Evolutionary conservation across 2,113 vertebrate genomes (phyloP), one percentile per base, ranked within the genome.

Genomic region (Gasterosteus nipponicus): DNA sequence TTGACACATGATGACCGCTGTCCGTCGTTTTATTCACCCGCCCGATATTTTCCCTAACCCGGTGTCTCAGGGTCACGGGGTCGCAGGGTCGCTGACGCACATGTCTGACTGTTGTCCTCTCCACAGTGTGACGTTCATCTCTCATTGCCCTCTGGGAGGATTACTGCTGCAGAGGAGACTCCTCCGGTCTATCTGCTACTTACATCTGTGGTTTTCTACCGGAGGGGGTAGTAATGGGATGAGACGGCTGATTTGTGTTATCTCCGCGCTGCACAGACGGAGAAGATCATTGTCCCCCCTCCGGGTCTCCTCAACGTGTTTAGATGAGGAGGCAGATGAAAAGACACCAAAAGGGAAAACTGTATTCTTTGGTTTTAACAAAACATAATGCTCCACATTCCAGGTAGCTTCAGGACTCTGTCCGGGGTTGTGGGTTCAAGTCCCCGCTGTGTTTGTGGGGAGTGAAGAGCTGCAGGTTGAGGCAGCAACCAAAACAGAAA

Each of bases 91-190:
- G 22, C 22, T 26, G 22, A 26, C 22, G 22, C 22, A 26, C 22
- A 26, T 26, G 22, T 26, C 22, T 26, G 22, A 33, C 33, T 3
- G 33, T 4, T 33, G 33, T 33, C 33, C 33, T 33, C 33, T 33
- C 33, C 33, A 33, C 33, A 33, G 33, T 33, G 33, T 33, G 33
- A 26, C 33, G 33, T 35, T 35, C 33, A 35, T 72, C 47, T 75
- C 33, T 16, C 29, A 3, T 49, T 58, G 61, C 56, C 83, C 63
- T 75, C 22, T 33, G 67, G 62, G 75, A 73, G 75, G 72, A 86
- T 82, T 68, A 75, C 64, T 68, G 1, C 54, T 67, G 75, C 78
- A 61, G 38, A 73, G 69, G 42, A 44, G 69, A 6, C 65, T 57
- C 67, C 61, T 71, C 54, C 31, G 44, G 38, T 31, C 38, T 79